Conservation (phyloP, 2,797 vertebrate species). For the Sternotherus odoratus region DNA sequence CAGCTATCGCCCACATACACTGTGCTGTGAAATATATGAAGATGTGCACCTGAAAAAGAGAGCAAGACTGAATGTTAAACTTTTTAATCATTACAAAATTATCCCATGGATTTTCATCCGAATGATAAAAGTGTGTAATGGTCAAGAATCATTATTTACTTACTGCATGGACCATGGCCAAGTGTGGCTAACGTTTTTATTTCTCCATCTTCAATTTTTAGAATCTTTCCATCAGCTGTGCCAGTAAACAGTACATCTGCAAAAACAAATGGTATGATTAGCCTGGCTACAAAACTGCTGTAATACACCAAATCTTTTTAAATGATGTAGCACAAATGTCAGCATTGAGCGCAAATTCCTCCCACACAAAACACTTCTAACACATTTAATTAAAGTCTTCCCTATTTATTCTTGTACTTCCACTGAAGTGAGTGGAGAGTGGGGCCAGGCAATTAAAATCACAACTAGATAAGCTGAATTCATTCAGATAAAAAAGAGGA, state of each 20-base stretch:
- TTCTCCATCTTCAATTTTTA: conserved; percentile 90
- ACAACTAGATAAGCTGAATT: not conserved
- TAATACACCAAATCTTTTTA: not conserved
- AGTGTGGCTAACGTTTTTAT: conserved; percentile 87
- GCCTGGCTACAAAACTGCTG: not conserved
- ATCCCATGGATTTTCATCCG: not conserved
- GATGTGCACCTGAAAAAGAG: not conserved
- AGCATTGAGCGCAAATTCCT: not conserved
- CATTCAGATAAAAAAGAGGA: not conserved
- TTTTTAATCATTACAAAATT: not conserved
- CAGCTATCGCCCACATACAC: not conserved
- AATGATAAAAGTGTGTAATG: not conserved
- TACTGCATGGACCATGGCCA: conserved; percentile 91
- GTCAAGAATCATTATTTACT: conserved; percentile 63
- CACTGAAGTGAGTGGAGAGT: not conserved
- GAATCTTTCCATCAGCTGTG: conserved; percentile 92
- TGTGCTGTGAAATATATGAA: not conserved
- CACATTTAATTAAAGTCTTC: not conserved
- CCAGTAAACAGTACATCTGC: conserved; percentile 93
- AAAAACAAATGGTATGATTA: conserved; percentile 42
- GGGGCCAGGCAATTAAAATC: not conserved
- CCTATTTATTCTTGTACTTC: not conserved
- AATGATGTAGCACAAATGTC: not conserved
- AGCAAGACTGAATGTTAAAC: not conserved
- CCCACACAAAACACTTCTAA: not conserved